Evolutionary conservation across 1,140 invertebrate species (phyloP).

Genomic region (Caenorhabditis remanei): DNA sequence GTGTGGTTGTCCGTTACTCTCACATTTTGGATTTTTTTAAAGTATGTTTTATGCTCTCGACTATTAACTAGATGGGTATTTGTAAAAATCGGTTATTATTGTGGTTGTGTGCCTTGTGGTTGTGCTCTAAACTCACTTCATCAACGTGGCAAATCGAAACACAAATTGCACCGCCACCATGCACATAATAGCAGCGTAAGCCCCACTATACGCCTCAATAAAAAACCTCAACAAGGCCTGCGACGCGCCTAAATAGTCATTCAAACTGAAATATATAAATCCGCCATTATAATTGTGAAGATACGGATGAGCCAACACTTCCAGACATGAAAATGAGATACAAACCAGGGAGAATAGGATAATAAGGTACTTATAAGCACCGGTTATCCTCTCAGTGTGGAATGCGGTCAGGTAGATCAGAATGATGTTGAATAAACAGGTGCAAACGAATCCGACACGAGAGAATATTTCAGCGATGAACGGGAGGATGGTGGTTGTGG

Average conservation of each 20-base stretch:
- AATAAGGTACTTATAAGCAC: constrained; percentile 14
- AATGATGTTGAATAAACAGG: constrained; percentile 21
- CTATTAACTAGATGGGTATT: no score
- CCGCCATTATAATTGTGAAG: constrained; percentile 32
- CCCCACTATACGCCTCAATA: constrained; percentile 16
- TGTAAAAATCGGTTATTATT: no score
- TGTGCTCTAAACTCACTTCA: constrained; percentile 3
- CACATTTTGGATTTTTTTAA: no score
- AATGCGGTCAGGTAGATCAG: constrained; percentile 22
- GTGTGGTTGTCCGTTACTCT: no score
- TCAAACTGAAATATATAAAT: constrained; percentile 51
- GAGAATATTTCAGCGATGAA: constrained; percentile 42
- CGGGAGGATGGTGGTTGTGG: neutral
- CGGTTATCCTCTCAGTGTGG: neutral
- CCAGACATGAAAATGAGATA: constrained; percentile 19
- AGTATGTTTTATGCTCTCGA: no score
- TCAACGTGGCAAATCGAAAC: constrained; percentile 35
- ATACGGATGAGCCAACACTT: constrained; percentile 38
- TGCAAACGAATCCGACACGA: constrained; percentile 18
- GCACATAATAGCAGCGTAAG: constrained; percentile 22
- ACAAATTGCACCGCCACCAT: constrained; percentile 38
- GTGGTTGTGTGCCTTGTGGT: no score
- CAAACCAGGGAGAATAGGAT: constrained; percentile 23
- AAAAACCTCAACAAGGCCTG: neutral
- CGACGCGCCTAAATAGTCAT: constrained; percentile 18